Base-by-base conservation (phyloP, 2,888 invertebrate genomes). In the Ophion ventricosus region DNA sequence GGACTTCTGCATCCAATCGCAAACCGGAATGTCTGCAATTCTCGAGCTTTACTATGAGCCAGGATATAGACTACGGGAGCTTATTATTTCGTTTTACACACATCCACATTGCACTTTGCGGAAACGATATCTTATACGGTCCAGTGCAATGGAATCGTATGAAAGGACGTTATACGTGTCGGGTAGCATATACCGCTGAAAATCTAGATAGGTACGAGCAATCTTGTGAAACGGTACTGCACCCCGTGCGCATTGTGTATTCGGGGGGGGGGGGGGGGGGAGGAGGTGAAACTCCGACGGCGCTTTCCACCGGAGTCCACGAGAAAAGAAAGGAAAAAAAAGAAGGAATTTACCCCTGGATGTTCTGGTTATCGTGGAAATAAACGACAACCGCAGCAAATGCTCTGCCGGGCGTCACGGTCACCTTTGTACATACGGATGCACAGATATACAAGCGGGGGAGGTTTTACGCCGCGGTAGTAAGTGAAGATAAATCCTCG, bases 1-100 rank as follows among this genome's bases (percentile, higher is more conserved):
- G 87, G 87, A 90, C 88, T 90, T 89, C 88, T 90, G 90, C 88
- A 90, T 92, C 90, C 91, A 91, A 92, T 92, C 89, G 91, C 85
- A 64, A 23, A 87, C 82, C 81, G 84, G 89, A 91, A 91, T 91
- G 91, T 90, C 87, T 81, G 88, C 90, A 86, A 91, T 92, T 91
- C 89, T 89, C 89, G 85, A 89, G 88, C 90, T 90, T 91, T 88
- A 87, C 26, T 61, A 61, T 67, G 72, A 77, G 69, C 57, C 64
- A 43, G 73, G 56, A 49, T 35, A 63, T 70, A 82, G 78, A 73
- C 74, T 63, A 40, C 70, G 25, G 49, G 87, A 87, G 90, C 90
- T 92, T 92, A 92, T 91, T 92, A 92, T 91, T 91, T 91, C 89
- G 89, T 90, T 90, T 90, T 89, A 70, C 61, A 63, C 78, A 69